Percentiles rank a stretch among this genome's conserved stretches.
Evolutionary conservation across 2,888 invertebrate species (phyloP).

Genomic region (Hirtodrosophila trivittata): DNA sequence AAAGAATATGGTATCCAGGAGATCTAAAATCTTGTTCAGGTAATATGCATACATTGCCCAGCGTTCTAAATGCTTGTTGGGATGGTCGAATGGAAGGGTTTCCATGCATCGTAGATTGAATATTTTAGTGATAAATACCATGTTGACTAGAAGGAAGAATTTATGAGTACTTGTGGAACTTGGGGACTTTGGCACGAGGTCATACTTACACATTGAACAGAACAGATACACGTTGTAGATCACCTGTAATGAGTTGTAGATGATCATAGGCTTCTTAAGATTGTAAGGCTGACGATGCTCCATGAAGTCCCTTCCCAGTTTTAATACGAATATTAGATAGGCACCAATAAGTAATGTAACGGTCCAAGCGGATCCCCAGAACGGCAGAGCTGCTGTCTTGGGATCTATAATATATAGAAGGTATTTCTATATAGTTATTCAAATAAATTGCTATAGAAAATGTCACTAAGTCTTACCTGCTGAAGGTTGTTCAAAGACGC

Average conservation of each 20-base stretch:
- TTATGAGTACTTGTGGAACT: too few species aligned
- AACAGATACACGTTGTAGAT: conserved; percentile 89
- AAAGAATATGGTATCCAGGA: conserved; percentile 28
- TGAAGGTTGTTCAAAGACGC: background rate
- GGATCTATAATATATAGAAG: background rate
- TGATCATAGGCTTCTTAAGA: conserved; percentile 88
- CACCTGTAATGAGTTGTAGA: conserved; percentile 94
- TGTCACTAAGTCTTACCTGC: too few species aligned
- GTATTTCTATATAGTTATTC: background rate
- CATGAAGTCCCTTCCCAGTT: conserved; percentile 90
- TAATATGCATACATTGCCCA: background rate
- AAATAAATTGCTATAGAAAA: too few species aligned
- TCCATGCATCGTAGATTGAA: conserved; percentile 9
- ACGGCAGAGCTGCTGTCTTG: conserved; percentile 83
- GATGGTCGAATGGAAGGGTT: conserved; percentile 4
- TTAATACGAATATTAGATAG: conserved; percentile 89
- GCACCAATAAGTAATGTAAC: conserved; percentile 86
- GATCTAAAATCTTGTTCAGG: conserved; percentile 24
- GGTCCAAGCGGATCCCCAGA: conserved; percentile 87
- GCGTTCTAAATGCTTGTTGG: conserved; percentile 6
- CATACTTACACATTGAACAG: conserved; percentile 44
- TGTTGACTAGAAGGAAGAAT: too few species aligned
- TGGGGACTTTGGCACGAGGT: too few species aligned
- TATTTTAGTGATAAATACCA: too few species aligned
- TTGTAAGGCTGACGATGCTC: conserved; percentile 88